Evolutionary conservation across 1,140 invertebrate genomes (phyloP), one percentile per base, ranked within the genome.

Genomic region (Eupeodes corollae): DNA sequence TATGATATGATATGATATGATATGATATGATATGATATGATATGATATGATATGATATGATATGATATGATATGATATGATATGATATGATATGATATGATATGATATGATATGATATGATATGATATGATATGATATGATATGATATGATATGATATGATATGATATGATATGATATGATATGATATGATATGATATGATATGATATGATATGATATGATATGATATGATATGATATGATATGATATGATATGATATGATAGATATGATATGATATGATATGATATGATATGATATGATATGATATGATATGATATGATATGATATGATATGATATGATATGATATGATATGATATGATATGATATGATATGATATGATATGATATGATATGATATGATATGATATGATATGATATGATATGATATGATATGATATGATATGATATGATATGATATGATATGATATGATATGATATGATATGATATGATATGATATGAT

Each of bases 261-360:
- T n/a, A n/a, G 41, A 52, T 51, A 49, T n/a, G 48, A 49, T 49
- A 50, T 37, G 49, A 50, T 51, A 42, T 16, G 39, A 51, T 51
- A 51, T 40, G 38, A 50, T 51, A 51, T 38, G 34, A 50, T 50
- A 50, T 38, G 34, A 50, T 50, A 49, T 26, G 26, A 48, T 48
- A 48, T 35, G 37, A 50, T 50, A 54, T n/a, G 39, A 54, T 53
- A 49, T 48, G 30, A 37, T n/a, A n/a, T n/a, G n/a, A n/a, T n/a
- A n/a, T n/a, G 33, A 35, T 35, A 33, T 19, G 41, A 54, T 44
- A 49, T 40, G 39, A 53, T 49, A 45, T 32, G 44, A 46, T 46
- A 46, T 19, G 44, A 46, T 46, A 46, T 19, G 48, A 52, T 52
- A 45, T 44, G n/a, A n/a, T n/a, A n/a, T n/a, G n/a, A n/a, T n/a